Evolutionary conservation across 1,140 invertebrate genomes (phyloP).

Genomic region (Parapsyche elsis): DNA sequence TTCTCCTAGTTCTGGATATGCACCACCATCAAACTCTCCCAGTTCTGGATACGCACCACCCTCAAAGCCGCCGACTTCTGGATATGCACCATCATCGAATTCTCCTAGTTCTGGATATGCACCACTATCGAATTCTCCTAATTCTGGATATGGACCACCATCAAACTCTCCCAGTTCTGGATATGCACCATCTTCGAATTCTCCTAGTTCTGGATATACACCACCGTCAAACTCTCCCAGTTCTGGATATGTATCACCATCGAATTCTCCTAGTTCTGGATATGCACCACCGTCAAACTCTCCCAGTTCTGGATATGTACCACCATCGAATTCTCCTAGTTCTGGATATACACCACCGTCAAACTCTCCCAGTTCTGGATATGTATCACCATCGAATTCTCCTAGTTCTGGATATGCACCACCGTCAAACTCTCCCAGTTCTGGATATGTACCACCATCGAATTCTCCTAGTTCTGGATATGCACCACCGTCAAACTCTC

Average conservation of each 20-base stretch:
- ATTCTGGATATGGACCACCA: neutral
- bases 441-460: constrained; percentile 39
- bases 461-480: neutral
- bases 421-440: neutral
- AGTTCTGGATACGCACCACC: constrained; percentile 43
- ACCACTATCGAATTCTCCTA: neutral
- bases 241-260: constrained; percentile 37
- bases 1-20: too few relatives aligned
- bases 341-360: neutral
- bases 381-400: neutral
- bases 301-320: neutral
- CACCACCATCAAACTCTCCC: too few relatives aligned
- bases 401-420: neutral
- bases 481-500: neutral
- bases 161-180: neutral
- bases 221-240: neutral
- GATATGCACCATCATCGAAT: neutral
- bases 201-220: neutral
- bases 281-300: neutral
- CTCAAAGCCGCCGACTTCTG: neutral
- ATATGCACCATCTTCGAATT: neutral
- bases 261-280: neutral
- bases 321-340: neutral
- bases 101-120: too few relatives aligned
- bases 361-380: neutral